Conservation (phyloP, 2,113 vertebrate genomes). For the Scophthalmus maximus region DNA sequence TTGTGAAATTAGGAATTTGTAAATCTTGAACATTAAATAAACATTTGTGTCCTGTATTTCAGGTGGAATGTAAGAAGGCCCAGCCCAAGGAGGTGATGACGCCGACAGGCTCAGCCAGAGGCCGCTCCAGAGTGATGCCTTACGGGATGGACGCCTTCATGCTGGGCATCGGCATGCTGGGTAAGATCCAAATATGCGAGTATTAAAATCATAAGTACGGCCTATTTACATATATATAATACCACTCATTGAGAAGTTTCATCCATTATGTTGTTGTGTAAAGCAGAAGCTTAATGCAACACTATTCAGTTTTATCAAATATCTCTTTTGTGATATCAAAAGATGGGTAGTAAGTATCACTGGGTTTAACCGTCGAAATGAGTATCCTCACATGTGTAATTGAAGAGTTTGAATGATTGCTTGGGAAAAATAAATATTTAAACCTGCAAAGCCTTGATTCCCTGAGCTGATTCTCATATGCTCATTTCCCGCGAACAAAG, state of each 20-base stretch:
- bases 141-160: slow-evolving; percentile 99
- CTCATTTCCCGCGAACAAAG: neutral
- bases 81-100: slow-evolving; percentile 99
- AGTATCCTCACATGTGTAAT: too few species aligned
- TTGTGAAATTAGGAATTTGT: too few species aligned
- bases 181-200: slow-evolving; percentile 77
- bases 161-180: slow-evolving; percentile 99
- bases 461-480: neutral
- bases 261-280: neutral
- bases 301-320: neutral
- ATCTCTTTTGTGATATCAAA: neutral
- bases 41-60: slow-evolving; percentile 24
- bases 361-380: neutral
- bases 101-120: slow-evolving; percentile 93
- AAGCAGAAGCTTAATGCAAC: neutral
- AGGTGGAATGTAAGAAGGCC: slow-evolving; percentile 99
- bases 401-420: too few species aligned
- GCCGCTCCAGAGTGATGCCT: slow-evolving; percentile 97
- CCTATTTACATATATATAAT: neutral
- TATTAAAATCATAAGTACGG: neutral
- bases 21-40: neutral
- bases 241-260: neutral
- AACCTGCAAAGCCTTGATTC: too few species aligned
- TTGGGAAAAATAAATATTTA: neutral
- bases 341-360: too few species aligned